Evolutionary conservation across 2,797 vertebrate species (phyloP).

Genomic region (Anas acuta): DNA sequence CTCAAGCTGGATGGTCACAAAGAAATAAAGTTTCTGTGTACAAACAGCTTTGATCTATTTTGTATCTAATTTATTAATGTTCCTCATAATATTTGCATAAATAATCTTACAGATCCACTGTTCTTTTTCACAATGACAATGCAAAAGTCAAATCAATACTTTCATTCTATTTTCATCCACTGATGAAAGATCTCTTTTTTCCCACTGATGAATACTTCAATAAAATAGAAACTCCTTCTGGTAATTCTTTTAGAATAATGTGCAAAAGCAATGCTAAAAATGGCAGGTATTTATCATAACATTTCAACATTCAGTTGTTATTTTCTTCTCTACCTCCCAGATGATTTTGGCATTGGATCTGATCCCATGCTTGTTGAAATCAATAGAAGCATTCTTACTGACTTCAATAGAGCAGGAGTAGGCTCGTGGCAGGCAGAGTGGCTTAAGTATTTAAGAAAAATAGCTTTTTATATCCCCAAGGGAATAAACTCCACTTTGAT

Average conservation of each 20-base stretch:
- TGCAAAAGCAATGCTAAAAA: not conserved
- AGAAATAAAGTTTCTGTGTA: not conserved
- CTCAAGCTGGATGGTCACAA: not conserved
- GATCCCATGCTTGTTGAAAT: slow-evolving; percentile 19
- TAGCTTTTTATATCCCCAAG: not conserved
- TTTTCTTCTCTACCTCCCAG: not conserved
- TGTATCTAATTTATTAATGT: not conserved
- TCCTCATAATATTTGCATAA: not conserved
- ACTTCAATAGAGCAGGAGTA: not conserved
- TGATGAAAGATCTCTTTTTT: not conserved
- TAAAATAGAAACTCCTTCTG: not conserved
- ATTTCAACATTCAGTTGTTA: not conserved
- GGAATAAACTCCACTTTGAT: not conserved
- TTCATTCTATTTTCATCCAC: not conserved
- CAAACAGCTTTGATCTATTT: not conserved
- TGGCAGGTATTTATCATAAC: not conserved
- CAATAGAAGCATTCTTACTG: slow-evolving; percentile 8
- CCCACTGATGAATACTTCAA: not conserved
- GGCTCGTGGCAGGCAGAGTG: not conserved
- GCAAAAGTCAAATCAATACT: not conserved
- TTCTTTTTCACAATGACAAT: not conserved
- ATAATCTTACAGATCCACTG: not conserved
- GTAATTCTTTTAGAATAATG: not conserved
- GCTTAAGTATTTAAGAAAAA: slow-evolving; percentile 5
- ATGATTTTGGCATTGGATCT: not conserved